A percentile compares a stretch with the other conserved stretches of the same genome.
These are phyloP conservation scores for Bombus waltoni DNA, from an alignment of 1,140 invertebrate genomes.

Conservation along the genomic window DNA sequence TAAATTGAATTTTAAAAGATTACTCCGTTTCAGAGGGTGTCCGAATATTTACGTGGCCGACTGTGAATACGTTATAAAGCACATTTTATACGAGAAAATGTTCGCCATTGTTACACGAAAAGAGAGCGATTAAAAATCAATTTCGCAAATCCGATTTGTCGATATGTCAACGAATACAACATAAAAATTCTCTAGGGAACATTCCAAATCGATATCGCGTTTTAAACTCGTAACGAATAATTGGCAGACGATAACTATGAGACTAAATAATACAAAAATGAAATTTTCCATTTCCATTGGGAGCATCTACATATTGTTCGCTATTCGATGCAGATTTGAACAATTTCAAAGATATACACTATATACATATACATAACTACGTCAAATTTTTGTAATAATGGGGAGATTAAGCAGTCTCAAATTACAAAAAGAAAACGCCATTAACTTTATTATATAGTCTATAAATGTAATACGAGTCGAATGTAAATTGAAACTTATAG, in stretches of 20 bases:
- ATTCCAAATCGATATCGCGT: neutral
- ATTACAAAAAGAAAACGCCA: neutral
- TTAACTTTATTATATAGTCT: conserved; percentile 23
- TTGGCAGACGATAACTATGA: neutral
- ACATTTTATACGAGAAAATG: no score
- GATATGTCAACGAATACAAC: no score
- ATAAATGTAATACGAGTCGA: conserved; percentile 19
- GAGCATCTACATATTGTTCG: neutral
- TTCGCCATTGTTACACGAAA: no score
- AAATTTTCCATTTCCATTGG: no score
- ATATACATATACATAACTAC: no score
- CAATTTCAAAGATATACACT: neutral
- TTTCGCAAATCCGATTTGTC: no score
- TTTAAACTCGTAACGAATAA: neutral
- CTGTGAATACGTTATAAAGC: no score
- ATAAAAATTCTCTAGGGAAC: neutral
- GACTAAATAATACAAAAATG: neutral
- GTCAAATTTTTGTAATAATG: neutral
- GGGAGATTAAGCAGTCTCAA: neutral
- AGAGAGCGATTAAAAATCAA: no score
- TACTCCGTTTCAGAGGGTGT: no score
- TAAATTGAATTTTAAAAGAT: no score
- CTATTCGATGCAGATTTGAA: neutral
- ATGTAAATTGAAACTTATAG: conserved; percentile 14
- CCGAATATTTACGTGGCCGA: no score